These are phyloP conservation scores for Sebastes minor DNA, from an alignment of 2,797 vertebrate species.

Conservation along the genomic window DNA sequence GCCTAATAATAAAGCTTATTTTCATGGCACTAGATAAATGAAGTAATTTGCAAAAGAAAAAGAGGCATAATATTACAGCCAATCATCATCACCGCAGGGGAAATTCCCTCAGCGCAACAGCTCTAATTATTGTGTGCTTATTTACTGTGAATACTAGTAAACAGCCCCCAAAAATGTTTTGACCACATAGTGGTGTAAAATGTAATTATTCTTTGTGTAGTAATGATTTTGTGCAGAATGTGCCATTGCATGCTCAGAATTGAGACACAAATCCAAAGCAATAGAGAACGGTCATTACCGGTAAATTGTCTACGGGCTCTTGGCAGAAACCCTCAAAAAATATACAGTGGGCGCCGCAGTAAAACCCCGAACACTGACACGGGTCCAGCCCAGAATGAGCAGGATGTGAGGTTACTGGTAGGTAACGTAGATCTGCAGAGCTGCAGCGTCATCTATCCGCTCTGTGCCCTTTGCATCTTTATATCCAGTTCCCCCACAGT, in stretches of 20 bases:
- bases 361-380: neutral
- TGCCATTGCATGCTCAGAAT: neutral
- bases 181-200: neutral
- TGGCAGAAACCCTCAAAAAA: neutral
- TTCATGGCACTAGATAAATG: too few species aligned
- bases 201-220: neutral
- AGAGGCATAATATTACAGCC: neutral
- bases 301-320: neutral
- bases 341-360: neutral
- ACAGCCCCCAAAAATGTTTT: neutral
- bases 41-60: neutral
- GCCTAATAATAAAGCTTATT: neutral
- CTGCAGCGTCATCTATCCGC: slow-evolving; percentile 14
- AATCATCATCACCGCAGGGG: neutral
- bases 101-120: neutral
- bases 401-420: neutral
- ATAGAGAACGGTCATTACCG: neutral
- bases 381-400: neutral
- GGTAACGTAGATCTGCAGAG: slow-evolving; percentile 1
- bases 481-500: slow-evolving; percentile 19
- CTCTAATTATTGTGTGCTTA: neutral
- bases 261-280: neutral
- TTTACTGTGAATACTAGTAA: neutral
- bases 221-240: neutral
- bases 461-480: neutral